Evolutionary conservation across 2,888 invertebrate species (phyloP).

Genomic region (Bembecia ichneumoniformis): DNA sequence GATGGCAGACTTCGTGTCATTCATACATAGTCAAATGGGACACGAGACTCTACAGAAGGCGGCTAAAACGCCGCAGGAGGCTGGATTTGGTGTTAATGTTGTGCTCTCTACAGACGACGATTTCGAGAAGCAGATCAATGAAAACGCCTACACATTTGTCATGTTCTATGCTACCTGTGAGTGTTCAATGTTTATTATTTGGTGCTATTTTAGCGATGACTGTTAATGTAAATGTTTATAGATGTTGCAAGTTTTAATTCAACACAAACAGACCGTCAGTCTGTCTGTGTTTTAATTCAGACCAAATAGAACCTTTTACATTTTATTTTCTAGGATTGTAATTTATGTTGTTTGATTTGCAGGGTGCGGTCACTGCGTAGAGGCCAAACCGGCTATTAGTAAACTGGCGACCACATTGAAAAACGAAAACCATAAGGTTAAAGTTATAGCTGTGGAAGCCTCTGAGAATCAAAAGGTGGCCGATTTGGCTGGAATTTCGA

Average conservation of each 20-base stretch:
- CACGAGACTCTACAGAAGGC: conserved; percentile 22
- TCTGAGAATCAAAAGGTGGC: conserved; percentile 73
- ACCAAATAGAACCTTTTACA: no score
- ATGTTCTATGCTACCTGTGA: conserved; percentile 86
- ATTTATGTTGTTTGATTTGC: conserved; percentile 7
- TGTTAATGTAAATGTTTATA: neutral
- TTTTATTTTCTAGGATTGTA: no score
- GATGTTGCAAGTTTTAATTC: neutral
- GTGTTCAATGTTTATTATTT: conserved; percentile 15
- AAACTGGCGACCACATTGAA: conserved; percentile 65
- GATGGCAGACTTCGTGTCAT: conserved; percentile 78
- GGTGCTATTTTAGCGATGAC: neutral
- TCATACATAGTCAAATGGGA: conserved; percentile 62
- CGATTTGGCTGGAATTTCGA: conserved; percentile 73
- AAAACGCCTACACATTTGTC: conserved; percentile 75
- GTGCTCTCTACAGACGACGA: conserved; percentile 69
- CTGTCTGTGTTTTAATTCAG: neutral
- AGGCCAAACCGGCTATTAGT: conserved; percentile 78
- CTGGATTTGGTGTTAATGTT: conserved; percentile 57
- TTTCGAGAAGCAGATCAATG: conserved; percentile 73
- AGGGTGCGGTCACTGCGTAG: conserved; percentile 83
- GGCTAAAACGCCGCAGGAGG: conserved; percentile 36
- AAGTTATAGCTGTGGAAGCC: conserved; percentile 77
- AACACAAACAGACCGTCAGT: neutral
- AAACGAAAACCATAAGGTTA: conserved; percentile 38